Base-by-base conservation (phyloP, 1,140 invertebrate genomes). In the Diorhabda carinulata region DNA sequence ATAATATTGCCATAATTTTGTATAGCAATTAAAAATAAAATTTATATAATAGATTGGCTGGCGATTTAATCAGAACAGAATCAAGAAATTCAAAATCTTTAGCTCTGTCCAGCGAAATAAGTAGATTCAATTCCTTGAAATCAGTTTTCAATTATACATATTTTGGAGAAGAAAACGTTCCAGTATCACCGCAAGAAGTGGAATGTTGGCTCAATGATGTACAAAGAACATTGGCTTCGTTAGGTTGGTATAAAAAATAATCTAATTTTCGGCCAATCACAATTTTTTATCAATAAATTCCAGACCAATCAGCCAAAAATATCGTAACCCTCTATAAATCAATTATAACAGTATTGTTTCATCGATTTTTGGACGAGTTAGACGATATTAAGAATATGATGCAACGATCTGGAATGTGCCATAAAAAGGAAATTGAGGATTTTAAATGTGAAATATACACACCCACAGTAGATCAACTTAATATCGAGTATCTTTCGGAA, bases 331-430 rank as follows among this genome's bases (percentile, higher is more conserved):
- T 67, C 52, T 75, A 70, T 56, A 75, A 75, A 47, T 43, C 61
- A 58, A 66, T 72, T 8, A 66, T 72, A 5, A 61, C 73, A 3
- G 44, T 72, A 40, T 56, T 73, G 3, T 75, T 74, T 52, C 70
- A 72, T 52, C 61, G 74, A 52, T 73, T 73, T 56, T 73, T 75
- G 40, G 40, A 64, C 3, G 72, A 75, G 9, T 43, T 75, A 25
- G 67, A 73, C 58, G 56, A 43, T 7, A 52, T 75, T 2, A 67
- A 67, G 43, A 64, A 72, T 44, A 44, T 64, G 5, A 64, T 75
- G 56, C n/a, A 8, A 3, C 43, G 25, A 7, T 62, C 10, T n/a
- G 70, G 72, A 25, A 70, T 73, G 5, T 3, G 59, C 2, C 3
- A 64, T n/a, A 7, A 10, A 42, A 59, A 71, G 3, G 66, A 69